Evolutionary conservation across 2,113 vertebrate genomes (phyloP), one percentile per base, ranked within the genome.

Genomic region (Penelope pileata): DNA sequence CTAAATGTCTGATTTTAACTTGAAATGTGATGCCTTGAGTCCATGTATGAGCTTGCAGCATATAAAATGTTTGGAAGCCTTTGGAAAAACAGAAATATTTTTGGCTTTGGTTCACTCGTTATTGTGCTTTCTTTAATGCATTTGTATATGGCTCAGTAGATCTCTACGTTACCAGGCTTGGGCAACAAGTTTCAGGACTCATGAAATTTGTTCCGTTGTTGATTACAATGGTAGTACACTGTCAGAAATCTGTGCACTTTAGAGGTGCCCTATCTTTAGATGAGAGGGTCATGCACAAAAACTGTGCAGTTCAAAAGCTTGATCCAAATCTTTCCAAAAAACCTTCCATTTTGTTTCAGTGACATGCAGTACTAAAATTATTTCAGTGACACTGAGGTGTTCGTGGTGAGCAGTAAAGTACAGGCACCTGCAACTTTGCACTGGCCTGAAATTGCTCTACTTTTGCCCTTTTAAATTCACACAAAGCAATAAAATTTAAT

Each of bases 401-500:
- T 75, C 63, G 80, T 80, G 38, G 18, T 43, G 38, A 94, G 24
- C 32, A 51, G 54, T 88, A 78, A 88, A 87, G 75, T 75, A 47
- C 27, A 90, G 51, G 62, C 64, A 93, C 76, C 76, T 90, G 90
- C 68, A 88, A 72, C 40, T 93, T 91, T 81, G 63, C 56, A 23
- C 16, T 86, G 60, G 58, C 73, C 80, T 88, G 73, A 88, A 94
- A 64, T 29, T 86, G 60, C 48, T 78, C 81, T 78, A 22, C 47
- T 68, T 91, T 86, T 3, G 1, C 80, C 75, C 51, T 86, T 86
- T 95, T 60, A 63, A 88, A 88, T 83, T 88, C 72, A 93, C 69
- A 86, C 60, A 86, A 90, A 95, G 93, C 91, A 88, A 86, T 95
- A 96, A 94, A 94, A 95, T 95, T 93, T 96, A 84, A 94, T 75